Evolutionary conservation across 2,113 vertebrate genomes (phyloP).

Genomic region (Leptobrachium leishanense): DNA sequence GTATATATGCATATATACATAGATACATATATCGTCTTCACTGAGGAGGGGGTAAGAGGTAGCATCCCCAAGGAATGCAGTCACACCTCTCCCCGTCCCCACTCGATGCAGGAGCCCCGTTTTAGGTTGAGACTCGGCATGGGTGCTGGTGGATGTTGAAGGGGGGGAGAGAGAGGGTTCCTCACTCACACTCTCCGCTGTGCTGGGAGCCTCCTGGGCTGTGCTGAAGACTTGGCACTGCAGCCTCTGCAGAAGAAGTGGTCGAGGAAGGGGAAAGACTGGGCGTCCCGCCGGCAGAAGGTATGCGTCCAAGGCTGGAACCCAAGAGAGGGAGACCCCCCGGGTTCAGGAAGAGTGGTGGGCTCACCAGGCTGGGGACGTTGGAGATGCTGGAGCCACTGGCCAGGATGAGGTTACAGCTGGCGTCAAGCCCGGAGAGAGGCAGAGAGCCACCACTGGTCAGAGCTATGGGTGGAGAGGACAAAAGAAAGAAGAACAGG

Average conservation of each 20-base stretch:
- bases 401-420: slow-evolving; percentile 81
- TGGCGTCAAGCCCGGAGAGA: slow-evolving; percentile 89
- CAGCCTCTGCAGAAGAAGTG: slow-evolving; percentile 65
- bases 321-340: slow-evolving; percentile 82
- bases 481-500: slow-evolving; percentile 8
- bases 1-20: too few relatives aligned
- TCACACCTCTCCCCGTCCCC: slow-evolving; percentile 19
- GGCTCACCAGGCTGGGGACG: slow-evolving; percentile 69
- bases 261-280: slow-evolving; percentile 75
- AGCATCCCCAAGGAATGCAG: slow-evolving; percentile 9
- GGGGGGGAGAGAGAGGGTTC: slow-evolving; percentile 71
- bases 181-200: slow-evolving; percentile 58
- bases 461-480: slow-evolving; percentile 66
- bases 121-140: slow-evolving; percentile 58
- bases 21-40: slow-evolving; percentile 58
- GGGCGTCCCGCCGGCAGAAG: slow-evolving; percentile 75
- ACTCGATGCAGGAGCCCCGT: slow-evolving; percentile 30
- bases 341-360: slow-evolving; percentile 88
- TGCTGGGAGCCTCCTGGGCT: slow-evolving; percentile 58
- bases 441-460: slow-evolving; percentile 92
- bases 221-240: slow-evolving; percentile 65
- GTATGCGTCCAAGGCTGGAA: slow-evolving; percentile 69
- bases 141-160: slow-evolving; percentile 76
- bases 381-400: slow-evolving; percentile 69
- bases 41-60: slow-evolving; percentile 52